phyloP scores from a whole-genome alignment of 2,888 invertebrate species.

The Tetropium fuscum region DNA sequence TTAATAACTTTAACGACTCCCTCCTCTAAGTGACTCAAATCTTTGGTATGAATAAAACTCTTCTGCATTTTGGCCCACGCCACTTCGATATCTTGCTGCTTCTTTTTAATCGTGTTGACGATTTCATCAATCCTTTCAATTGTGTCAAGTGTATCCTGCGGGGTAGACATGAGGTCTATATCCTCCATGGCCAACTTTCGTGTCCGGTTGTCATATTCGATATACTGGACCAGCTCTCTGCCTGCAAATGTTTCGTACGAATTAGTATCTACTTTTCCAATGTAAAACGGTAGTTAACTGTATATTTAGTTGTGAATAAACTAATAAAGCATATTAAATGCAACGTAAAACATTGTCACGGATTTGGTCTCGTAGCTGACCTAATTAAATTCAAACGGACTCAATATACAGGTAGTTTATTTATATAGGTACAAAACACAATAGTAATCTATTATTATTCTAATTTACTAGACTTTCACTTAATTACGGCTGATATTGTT shows the following conservation, averaged over 20 bases:
- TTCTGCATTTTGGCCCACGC: conserved; percentile 73
- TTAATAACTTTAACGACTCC: conserved; percentile 79
- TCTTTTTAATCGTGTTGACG: conserved; percentile 70
- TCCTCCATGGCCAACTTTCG: conserved; percentile 63
- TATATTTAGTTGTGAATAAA: conserved; percentile 1
- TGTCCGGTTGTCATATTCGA: conserved; percentile 64
- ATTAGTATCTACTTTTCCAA: not conserved
- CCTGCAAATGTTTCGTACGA: conserved; percentile 53
- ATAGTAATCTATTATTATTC: too few species aligned
- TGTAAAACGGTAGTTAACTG: not conserved
- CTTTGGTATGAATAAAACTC: conserved; percentile 72
- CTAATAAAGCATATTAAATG: too few species aligned
- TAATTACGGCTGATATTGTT: too few species aligned
- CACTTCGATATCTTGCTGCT: conserved; percentile 71
- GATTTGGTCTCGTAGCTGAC: not conserved
- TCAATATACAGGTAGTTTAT: too few species aligned
- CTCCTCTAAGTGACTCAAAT: conserved; percentile 72
- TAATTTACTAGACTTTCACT: too few species aligned
- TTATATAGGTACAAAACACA: too few species aligned
- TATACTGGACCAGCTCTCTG: conserved; percentile 63
- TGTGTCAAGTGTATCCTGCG: conserved; percentile 74
- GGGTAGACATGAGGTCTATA: conserved; percentile 64
- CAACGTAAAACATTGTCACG: not conserved
- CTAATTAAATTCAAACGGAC: not conserved
- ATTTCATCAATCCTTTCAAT: conserved; percentile 70